Evolutionary conservation across 2,888 invertebrate genomes (phyloP), one percentile per base, ranked within the genome.

Genomic region (Trachelus stipa): DNA sequence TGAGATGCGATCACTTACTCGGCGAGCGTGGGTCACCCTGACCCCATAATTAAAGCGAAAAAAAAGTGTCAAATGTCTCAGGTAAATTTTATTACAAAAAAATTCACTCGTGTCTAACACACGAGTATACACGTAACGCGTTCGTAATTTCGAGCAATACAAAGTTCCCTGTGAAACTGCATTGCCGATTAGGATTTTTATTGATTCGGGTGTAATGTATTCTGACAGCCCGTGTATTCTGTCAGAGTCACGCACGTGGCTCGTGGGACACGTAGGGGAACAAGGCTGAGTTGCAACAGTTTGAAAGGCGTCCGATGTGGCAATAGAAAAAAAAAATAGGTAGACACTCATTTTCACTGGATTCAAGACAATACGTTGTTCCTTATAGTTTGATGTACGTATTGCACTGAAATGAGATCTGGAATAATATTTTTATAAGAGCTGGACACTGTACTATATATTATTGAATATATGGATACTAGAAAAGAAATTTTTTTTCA

Each of bases 181-280:
- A 40, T 6, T 23, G 6, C 23, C 15, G 23, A 23, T 40, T 40
- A 6, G 15, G 40, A 40, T 15, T 23, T 4, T 40, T 40, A 40
- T 40, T 40, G 40, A 40, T 40, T 40, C 15, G 6, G 23, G 15
- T 40, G 40, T 40, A 40, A 40, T 6, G 6, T 40, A 40, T 40
- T 33, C 30, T 69, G 12, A 69, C 69, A 69, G 31, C 12, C 31
- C 30, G 69, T 3, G 40, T 30, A 33, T 33, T 69, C 30, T 33
- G 2, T 30, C 69, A 4, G 69, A 69, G 33, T 69, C 69, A 69
- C 69, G 69, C 69, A 33, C 73, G 73, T 34, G 34, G 15, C 34
- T 73, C 73, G 34, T 35, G 73, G 34, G 73, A 34, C 73, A 73
- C 73, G 73, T 73, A 73, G 34, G 73, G n/a, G 73, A 73, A 73